Evolutionary conservation across 2,888 invertebrate genomes (phyloP), one percentile per base, ranked within the genome.

Genomic region (Osmoderma eremita): DNA sequence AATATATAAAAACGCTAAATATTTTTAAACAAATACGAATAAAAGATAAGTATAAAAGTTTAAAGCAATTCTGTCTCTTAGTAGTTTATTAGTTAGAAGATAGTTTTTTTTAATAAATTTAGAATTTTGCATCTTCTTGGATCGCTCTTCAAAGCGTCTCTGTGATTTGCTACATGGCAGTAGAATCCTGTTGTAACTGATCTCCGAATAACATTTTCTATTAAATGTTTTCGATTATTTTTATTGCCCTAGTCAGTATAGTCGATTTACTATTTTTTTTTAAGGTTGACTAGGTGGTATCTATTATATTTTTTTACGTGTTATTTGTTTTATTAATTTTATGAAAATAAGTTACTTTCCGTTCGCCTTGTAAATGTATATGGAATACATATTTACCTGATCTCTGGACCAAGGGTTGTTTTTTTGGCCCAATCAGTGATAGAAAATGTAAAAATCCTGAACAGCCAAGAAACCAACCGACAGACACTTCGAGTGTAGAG

Each of bases 91-190:
- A 76, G 75, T 71, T 68, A 70, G 71, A 67, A 53, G 54, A 58
- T 74, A 74, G 72, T 68, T 68, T 70, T n/a, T n/a, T 73, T 71
- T 30, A 71, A 65, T 71, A 71, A 67, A 63, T 64, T 65, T 67
- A 70, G 49, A 68, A 76, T 77, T 76, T 76, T 78, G 75, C 76
- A 78, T 76, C 75, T 78, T 77, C 61, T 63, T 79, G 78, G 79
- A 78, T 78, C 77, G 82, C 82, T 81, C 82, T 80, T 82, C 82
- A 82, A 82, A 82, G 82, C 82, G 79, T 79, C 78, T 78, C 82
- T 82, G 82, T 82, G 82, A 82, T 82, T 80, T 77, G 77, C 80
- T 80, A 75, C 75, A 72, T 73, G 78, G 79, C 78, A 77, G 73
- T 78, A 75, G 77, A 77, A 76, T 78, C 75, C 76, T 79, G 79